Evolutionary conservation across 2,113 vertebrate genomes (phyloP).

Genomic region (Herpetotheres cachinnans): DNA sequence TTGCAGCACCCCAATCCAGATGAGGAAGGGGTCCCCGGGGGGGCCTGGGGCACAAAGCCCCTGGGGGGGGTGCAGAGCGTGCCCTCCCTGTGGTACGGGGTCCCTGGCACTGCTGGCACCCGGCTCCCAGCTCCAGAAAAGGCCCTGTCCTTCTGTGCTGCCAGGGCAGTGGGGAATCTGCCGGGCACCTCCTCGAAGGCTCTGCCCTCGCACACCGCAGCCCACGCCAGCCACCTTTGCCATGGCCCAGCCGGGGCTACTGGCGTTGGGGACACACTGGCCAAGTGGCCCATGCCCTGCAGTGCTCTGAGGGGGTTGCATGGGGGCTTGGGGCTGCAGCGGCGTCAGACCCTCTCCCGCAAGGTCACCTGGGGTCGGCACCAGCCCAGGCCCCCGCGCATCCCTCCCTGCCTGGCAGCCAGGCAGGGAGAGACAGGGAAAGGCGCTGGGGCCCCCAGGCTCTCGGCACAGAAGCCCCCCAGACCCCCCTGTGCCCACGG

Average conservation of each 20-base stretch:
- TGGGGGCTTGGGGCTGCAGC: accelerated
- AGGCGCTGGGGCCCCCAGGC: not conserved
- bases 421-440: accelerated
- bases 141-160: not conserved
- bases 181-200: not conserved
- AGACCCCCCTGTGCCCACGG: accelerated
- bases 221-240: not conserved
- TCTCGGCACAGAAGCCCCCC: not conserved
- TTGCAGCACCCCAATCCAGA: not conserved
- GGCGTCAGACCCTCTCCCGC: not conserved
- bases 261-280: not conserved
- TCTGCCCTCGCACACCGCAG: not conserved
- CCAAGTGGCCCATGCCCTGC: not conserved
- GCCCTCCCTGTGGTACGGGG: accelerated
- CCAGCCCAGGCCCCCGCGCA: accelerated
- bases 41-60: accelerated
- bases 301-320: accelerated
- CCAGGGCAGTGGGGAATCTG: not conserved
- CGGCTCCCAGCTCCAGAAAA: not conserved
- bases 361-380: not conserved
- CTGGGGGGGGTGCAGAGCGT: not conserved
- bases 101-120: accelerated
- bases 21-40: accelerated
- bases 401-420: not conserved
- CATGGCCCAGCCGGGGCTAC: not conserved